Base-by-base conservation (phyloP, 1,140 invertebrate species). In the Megalonaias nervosa region DNA sequence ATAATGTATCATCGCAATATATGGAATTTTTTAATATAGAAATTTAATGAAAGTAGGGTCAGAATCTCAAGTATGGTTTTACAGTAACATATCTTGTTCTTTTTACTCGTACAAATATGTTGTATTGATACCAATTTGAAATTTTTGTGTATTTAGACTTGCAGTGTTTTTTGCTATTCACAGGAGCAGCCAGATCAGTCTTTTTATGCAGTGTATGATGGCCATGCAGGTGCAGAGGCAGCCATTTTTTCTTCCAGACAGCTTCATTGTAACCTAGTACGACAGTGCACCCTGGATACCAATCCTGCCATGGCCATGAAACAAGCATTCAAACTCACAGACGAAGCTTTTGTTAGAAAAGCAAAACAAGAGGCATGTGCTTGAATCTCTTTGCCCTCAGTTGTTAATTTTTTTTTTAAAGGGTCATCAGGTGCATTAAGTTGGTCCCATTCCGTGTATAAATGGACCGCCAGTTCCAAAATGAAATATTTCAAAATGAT, bases 141-240 rank as follows among this genome's bases (percentile, higher is more conserved):
- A 13, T 59, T 55, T 17, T 55, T 17, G 19, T 67, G 23, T 6
- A 67, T 67, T 23, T 19, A 74, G 17, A 67, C 16, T 55, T 19
- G 62, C 38, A 14, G 64, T 12, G 21, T 73, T 14, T 56, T 9
- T 58, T 57, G 11, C n/a, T 71, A 38, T 72, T 79, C 62, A 26
- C 81, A 89, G 89, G 83, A 83, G 71, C 64, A 91, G 90, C 80
- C 91, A 92, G 84, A 92, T 93, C 86, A 95, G 94, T 93, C 97
- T 95, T 92, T 90, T 91, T 99, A 97, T 92, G 97, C 96, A 67
- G 94, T 99, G 80, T 99, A 97, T 91, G 98, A 99, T 93, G 98
- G 98, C 1, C 98, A 99, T 90, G 95, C 94, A n/a, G 97, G 97
- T 14, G 92, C 94, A 23, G 95, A 98, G 81, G 97, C 97, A 61